These are phyloP conservation scores for Hypomecis atomaria DNA, from an alignment of 2,888 invertebrate genomes.

Conservation along the genomic window DNA sequence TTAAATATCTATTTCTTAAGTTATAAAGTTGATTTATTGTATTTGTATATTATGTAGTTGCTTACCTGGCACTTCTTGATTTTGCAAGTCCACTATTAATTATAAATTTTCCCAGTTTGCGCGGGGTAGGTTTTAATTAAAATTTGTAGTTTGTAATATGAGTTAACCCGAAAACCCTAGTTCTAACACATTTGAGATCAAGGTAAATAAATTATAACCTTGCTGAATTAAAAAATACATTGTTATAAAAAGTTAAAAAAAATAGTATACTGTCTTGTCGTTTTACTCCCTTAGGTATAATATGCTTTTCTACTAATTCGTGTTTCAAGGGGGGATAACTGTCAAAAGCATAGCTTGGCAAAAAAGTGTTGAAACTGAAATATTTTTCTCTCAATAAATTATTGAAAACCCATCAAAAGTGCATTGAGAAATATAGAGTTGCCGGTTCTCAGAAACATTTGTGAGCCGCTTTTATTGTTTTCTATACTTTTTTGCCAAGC, in stretches of 20 bases:
- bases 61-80: slow-evolving; percentile 28
- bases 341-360: no score
- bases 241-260: no score
- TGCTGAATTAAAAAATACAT: slow-evolving; percentile 1
- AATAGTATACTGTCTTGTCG: not conserved
- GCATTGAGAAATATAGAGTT: no score
- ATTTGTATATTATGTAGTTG: slow-evolving; percentile 35
- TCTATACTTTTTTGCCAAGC: no score
- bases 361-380: no score
- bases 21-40: slow-evolving; percentile 14
- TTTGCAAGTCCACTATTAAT: slow-evolving; percentile 1
- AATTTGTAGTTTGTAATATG: not conserved
- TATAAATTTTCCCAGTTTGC: not conserved
- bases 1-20: slow-evolving; percentile 19
- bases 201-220: slow-evolving; percentile 4
- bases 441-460: no score
- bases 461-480: no score
- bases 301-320: no score
- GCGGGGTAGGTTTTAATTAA: not conserved
- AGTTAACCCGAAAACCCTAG: not conserved
- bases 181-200: slow-evolving; percentile 5
- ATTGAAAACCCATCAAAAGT: no score
- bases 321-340: no score
- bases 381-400: no score
- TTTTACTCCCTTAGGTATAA: not conserved